A percentile compares a stretch with the other conserved stretches of the same genome.
Evolutionary conservation across 37 sponge, comb jelly and placozoan species (phyloP).

Genomic region (Cladorhizidae sp.): DNA sequence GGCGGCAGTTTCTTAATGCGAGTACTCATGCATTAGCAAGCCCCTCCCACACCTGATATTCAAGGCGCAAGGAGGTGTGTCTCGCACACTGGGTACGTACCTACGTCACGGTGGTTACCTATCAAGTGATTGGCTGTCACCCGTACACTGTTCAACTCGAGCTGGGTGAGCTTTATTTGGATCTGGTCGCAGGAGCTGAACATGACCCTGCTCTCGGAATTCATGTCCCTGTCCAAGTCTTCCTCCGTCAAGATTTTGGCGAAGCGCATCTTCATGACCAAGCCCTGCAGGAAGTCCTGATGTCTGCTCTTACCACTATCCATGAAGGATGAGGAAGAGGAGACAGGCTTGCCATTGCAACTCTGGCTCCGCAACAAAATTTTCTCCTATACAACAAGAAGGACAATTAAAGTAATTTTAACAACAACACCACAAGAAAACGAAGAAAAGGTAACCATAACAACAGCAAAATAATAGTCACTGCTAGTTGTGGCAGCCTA

Average conservation of each 20-base stretch:
- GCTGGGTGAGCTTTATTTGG: constrained; percentile 73
- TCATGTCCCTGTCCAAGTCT: constrained; percentile 41
- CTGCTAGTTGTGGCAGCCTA: too few relatives aligned
- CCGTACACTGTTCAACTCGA: constrained; percentile 52
- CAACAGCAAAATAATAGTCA: too few relatives aligned
- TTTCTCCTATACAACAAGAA: constrained; percentile 19
- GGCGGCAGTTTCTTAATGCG: too few relatives aligned
- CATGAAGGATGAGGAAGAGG: not conserved
- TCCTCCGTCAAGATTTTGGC: constrained; percentile 45
- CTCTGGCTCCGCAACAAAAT: constrained; percentile 32
- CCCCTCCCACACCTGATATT: too few relatives aligned
- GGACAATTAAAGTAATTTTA: too few relatives aligned
- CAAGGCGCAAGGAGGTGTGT: too few relatives aligned
- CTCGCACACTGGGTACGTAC: too few relatives aligned
- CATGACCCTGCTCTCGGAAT: constrained; percentile 46
- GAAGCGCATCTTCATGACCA: constrained; percentile 75
- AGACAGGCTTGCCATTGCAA: not conserved
- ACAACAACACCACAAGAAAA: not conserved
- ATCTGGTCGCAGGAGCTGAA: constrained; percentile 71
- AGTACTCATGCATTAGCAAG: too few relatives aligned
- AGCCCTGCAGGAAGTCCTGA: constrained; percentile 61
- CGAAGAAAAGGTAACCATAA: too few relatives aligned
- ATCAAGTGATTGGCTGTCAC: constrained; percentile 19
- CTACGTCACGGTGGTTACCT: too few relatives aligned
- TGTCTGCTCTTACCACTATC: constrained; percentile 18